Conservation (phyloP, 1,140 invertebrate genomes). For the Ganaspis sp. region DNA sequence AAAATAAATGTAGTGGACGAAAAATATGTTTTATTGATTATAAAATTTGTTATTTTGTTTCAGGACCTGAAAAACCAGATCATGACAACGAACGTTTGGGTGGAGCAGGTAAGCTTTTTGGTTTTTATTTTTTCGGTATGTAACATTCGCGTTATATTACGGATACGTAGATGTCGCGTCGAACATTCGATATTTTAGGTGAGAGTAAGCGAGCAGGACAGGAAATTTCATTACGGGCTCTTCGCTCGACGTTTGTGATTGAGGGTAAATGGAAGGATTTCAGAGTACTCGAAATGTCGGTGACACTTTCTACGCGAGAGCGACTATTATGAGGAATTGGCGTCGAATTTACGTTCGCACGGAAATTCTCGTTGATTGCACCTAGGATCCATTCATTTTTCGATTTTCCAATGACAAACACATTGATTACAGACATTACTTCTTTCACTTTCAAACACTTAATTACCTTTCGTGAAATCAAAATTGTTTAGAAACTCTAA, state of each 20-base stretch:
- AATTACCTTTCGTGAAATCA: background rate
- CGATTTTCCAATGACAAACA: constrained; percentile 17
- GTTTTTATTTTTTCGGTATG: background rate
- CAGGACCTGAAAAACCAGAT: constrained; percentile 97
- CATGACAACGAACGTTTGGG: constrained; percentile 98
- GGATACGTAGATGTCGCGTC: background rate
- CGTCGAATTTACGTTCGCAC: constrained; percentile 51
- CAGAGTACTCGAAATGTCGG: constrained; percentile 43
- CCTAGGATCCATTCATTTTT: constrained; percentile 43
- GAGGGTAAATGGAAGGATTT: constrained; percentile 45
- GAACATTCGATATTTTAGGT: constrained; percentile 25
- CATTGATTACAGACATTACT: background rate
- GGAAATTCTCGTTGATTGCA: constrained; percentile 55
- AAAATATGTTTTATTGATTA: background rate
- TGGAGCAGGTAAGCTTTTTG: constrained; percentile 90
- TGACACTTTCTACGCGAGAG: constrained; percentile 23
- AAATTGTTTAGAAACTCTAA: too few species aligned
- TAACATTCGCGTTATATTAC: background rate
- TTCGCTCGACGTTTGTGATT: constrained; percentile 46
- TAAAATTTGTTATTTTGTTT: constrained; percentile 77
- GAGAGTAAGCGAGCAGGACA: constrained; percentile 32
- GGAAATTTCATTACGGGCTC: constrained; percentile 49
- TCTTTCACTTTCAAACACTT: background rate
- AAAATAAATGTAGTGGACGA: background rate
- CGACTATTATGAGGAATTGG: constrained; percentile 47